Evolutionary conservation across 2,797 vertebrate species (phyloP).

Genomic region (Petrocephalus sullivani): DNA sequence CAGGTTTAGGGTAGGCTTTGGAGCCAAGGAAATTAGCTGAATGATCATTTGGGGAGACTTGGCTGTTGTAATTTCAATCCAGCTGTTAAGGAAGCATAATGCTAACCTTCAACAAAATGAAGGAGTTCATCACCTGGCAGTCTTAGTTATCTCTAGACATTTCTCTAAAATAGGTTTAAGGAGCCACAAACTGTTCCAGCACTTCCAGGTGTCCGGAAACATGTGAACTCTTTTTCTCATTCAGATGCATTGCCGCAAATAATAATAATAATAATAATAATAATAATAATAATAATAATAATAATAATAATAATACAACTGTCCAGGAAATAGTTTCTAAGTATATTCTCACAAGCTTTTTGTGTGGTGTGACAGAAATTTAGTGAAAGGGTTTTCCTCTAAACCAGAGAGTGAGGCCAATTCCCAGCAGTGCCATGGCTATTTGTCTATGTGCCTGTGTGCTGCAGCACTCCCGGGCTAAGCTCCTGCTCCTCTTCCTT

Average conservation of each 20-base stretch:
- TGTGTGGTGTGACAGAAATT: not conserved
- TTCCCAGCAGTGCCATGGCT: not conserved
- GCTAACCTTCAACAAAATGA: not conserved
- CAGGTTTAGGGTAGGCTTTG: not conserved
- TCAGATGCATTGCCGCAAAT: not conserved
- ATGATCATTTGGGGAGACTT: not conserved
- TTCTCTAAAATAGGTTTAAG: not conserved
- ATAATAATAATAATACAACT: not conserved
- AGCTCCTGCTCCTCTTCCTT: not conserved
- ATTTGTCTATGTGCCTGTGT: not conserved
- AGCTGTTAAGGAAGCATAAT: not conserved
- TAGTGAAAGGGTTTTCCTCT: not conserved
- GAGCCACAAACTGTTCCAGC: not conserved
- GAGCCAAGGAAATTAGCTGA: not conserved
- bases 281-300: not conserved
- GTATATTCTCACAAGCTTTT: not conserved
- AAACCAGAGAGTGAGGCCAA: not conserved
- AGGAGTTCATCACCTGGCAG: not conserved
- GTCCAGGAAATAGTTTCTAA: not conserved
- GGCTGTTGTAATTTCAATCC: conserved; percentile 15
- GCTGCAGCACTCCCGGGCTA: not conserved
- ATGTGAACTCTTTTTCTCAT: not conserved
- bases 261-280: not conserved
- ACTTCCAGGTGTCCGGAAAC: not conserved
- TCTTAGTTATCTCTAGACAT: not conserved